Conservation (phyloP, 2,888 invertebrate genomes). For the Eurois occulta region DNA sequence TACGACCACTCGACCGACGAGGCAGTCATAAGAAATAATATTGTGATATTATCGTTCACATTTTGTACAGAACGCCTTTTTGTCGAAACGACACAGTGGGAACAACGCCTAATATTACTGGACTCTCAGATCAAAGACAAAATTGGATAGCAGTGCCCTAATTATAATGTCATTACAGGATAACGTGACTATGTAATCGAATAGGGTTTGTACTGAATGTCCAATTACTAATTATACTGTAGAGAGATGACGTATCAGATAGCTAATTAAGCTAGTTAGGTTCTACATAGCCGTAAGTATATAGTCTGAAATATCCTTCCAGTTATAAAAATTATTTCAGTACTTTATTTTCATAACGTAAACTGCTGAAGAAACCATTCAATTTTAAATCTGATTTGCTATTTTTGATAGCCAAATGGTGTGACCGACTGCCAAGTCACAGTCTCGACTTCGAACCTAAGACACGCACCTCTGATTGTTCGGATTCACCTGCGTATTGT, state of each 20-base stretch:
- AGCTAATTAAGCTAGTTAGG: constrained; percentile 9
- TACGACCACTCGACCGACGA: not conserved
- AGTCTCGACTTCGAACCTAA: no score
- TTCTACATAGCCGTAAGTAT: not conserved
- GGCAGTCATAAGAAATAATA: not conserved
- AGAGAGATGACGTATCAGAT: not conserved
- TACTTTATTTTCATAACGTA: not conserved
- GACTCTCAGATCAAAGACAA: constrained; percentile 31
- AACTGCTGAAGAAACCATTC: not conserved
- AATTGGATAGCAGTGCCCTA: constrained; percentile 10
- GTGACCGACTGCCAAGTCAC: no score
- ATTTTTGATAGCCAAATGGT: no score
- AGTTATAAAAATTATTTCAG: not conserved
- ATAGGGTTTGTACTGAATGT: constrained; percentile 18
- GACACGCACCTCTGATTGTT: no score
- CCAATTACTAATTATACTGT: constrained; percentile 26
- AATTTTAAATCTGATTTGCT: not conserved
- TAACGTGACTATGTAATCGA: constrained; percentile 19
- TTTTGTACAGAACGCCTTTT: not conserved
- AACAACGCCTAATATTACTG: not conserved
- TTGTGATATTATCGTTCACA: not conserved
- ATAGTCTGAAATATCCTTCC: not conserved
- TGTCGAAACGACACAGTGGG: no score
- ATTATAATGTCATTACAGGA: constrained; percentile 21
- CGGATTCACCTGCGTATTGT: no score